Percentiles rank a stretch among this genome's conserved stretches.
Evolutionary conservation across 2,888 invertebrate species (phyloP).

Genomic region (Ectobius pallidus): DNA sequence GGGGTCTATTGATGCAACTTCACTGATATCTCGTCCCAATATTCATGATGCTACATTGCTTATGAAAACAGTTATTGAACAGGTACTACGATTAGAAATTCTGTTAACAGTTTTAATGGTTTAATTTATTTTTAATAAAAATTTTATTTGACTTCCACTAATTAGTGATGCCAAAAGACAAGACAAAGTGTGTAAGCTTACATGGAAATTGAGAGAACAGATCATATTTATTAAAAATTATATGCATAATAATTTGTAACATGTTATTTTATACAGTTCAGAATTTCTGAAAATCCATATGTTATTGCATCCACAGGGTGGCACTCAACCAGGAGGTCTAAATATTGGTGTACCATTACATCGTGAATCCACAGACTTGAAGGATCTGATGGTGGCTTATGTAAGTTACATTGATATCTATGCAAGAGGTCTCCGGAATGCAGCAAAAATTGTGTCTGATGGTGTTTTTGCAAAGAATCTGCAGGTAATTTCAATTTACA

Average conservation of each 20-base stretch:
- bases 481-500: slow-evolving; percentile 57
- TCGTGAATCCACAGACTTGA: slow-evolving; percentile 59
- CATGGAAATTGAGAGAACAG: too few species aligned
- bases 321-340: slow-evolving; percentile 64
- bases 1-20: slow-evolving; percentile 63
- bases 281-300: too few species aligned
- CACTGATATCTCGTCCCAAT: slow-evolving; percentile 61
- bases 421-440: slow-evolving; percentile 62
- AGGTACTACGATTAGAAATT: slow-evolving; percentile 52
- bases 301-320: slow-evolving; percentile 56
- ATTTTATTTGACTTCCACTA: too few species aligned
- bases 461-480: slow-evolving; percentile 63
- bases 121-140: too few species aligned
- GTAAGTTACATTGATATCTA: slow-evolving; percentile 63
- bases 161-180: too few species aligned
- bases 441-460: slow-evolving; percentile 61
- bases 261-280: too few species aligned
- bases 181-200: too few species aligned
- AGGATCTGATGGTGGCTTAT: slow-evolving; percentile 61
- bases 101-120: too few species aligned
- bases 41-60: slow-evolving; percentile 60
- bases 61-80: slow-evolving; percentile 64
- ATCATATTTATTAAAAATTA: too few species aligned
- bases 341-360: slow-evolving; percentile 61
- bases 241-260: too few species aligned